Evolutionary conservation across 2,888 invertebrate species (phyloP), one percentile per base, ranked within the genome.

Genomic region (Dorcus hopei): DNA sequence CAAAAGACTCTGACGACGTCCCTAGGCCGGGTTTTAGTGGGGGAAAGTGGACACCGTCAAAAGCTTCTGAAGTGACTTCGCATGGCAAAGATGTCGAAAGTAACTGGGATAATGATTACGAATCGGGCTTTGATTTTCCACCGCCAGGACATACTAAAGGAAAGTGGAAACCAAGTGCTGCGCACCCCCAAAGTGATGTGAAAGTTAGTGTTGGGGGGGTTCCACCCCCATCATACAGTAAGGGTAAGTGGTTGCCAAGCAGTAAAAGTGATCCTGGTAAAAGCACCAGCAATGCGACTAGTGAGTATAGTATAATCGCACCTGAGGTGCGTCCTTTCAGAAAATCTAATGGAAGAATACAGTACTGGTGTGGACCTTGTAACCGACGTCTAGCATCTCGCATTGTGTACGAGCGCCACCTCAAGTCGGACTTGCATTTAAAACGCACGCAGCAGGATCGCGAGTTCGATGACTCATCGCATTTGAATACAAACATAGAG

Each of bases 351-450:
- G 76, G 77, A 56, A 75, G 82, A 0, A 81, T 86, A 3, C 86
- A 87, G 67, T 91, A 87, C 74, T 91, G 90, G 90, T 92, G 92
- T 72, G 87, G 87, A 57, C 88, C 90, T 23, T 93, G 93, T 72
- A 90, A 91, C 66, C 82, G 92, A 54, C 82, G 87, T 54, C 80
- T 93, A 7, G 88, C 90, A 9, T 89, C 89, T 1, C 85, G 86
- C 74, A 77, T 84, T 38, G 86, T 90, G 65, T 93, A 90, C 75
- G 88, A 90, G 62, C 85, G 89, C 62, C 93, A 93, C 75, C 76
- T 92, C 55, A 84, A 85, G 75, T 90, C 91, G 0, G 87, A 86
- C 68, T 81, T 90, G 54, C 93, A 93, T 74, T 77, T 83, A 63
- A 86, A 85, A 66, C 82, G 87, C 63, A 85, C 86, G 2, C 78